Conservation (phyloP, 2,113 vertebrate species). For the Eulacestoma nigropectus region DNA sequence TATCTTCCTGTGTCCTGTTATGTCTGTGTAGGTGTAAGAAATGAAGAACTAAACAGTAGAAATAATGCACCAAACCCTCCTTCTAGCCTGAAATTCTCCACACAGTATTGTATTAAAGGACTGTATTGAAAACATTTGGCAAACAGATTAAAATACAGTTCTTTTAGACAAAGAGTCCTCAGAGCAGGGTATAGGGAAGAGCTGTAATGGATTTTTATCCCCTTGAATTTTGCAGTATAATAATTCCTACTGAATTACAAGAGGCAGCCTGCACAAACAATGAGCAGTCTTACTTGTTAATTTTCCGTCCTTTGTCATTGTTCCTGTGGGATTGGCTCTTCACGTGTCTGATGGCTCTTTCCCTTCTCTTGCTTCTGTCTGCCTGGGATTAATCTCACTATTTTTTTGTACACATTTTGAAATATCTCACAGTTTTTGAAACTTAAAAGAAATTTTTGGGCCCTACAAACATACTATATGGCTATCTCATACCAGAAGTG, state of each 20-base stretch:
- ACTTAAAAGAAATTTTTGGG: not conserved
- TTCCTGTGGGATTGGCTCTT: not conserved
- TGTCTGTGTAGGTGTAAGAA: not conserved
- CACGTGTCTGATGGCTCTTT: not conserved
- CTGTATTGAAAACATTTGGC: slow-evolving; percentile 45
- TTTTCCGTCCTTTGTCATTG: not conserved
- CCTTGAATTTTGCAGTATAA: slow-evolving; percentile 17
- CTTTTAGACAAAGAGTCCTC: not conserved
- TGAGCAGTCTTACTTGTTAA: not conserved
- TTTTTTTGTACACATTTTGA: not conserved
- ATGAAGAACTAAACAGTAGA: not conserved
- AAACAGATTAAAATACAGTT: slow-evolving; percentile 60
- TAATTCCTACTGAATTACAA: not conserved
- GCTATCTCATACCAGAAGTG: not conserved
- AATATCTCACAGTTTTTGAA: not conserved
- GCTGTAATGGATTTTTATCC: not conserved
- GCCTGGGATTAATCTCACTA: not conserved
- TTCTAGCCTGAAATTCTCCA: not conserved
- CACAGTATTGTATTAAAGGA: slow-evolving; percentile 8
- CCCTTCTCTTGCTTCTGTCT: not conserved
- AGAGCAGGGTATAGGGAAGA: not conserved
- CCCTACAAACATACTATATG: not conserved
- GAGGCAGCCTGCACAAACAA: not conserved
- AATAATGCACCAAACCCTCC: not conserved
- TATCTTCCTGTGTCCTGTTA: not conserved